Conservation (phyloP, 2,797 vertebrate species). For the Enteromius radiatus region DNA sequence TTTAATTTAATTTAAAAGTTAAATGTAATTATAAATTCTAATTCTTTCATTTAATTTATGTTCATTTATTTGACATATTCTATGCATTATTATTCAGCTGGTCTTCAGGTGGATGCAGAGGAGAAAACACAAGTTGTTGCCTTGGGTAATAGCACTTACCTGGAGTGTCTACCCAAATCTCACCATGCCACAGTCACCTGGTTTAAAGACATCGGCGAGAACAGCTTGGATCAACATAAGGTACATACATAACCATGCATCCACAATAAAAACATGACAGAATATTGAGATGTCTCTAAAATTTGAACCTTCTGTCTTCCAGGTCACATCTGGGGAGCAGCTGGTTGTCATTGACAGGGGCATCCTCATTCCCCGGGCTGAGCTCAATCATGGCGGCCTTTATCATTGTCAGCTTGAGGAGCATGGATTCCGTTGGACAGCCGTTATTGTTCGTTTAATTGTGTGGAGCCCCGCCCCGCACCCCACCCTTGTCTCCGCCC, state of each 20-base stretch:
- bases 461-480: slow-evolving; percentile 75
- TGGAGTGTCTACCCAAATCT: slow-evolving; percentile 83
- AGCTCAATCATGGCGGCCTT: slow-evolving; percentile 76
- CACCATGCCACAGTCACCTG: slow-evolving; percentile 80
- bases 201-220: slow-evolving; percentile 81
- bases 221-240: slow-evolving; percentile 80
- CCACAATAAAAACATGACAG: slow-evolving; percentile 12
- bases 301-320: not conserved
- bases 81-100: slow-evolving; percentile 67
- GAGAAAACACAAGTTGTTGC: slow-evolving; percentile 82
- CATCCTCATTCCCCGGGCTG: slow-evolving; percentile 77
- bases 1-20: too few species aligned
- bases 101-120: slow-evolving; percentile 80
- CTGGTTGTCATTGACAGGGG: slow-evolving; percentile 81
- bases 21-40: not conserved
- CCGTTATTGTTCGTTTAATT: slow-evolving; percentile 74
- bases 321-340: slow-evolving; percentile 80
- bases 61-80: not conserved
- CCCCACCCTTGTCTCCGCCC: slow-evolving; percentile 46
- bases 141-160: slow-evolving; percentile 83
- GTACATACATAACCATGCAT: slow-evolving; percentile 61
- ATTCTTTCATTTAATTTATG: not conserved
- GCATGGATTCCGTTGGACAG: slow-evolving; percentile 83
- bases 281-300: not conserved
- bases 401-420: slow-evolving; percentile 86